Percentiles rank a stretch among this genome's conserved stretches.
Conservation (phyloP, 92 coral and sea anemone species). For the Palythoa grandiflora region DNA sequence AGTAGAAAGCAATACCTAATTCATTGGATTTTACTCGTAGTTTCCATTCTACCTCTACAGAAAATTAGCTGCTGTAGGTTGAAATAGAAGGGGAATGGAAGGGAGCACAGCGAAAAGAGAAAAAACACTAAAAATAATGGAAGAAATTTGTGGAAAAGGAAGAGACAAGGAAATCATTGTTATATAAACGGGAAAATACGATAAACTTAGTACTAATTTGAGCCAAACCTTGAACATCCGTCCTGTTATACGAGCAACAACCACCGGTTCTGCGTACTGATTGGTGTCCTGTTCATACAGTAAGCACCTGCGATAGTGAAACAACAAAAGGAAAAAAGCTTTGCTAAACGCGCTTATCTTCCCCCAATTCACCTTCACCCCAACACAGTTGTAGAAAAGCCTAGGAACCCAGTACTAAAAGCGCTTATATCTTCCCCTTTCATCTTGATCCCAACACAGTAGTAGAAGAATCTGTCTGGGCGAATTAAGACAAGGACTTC, state of each 20-base stretch:
- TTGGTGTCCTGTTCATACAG: slow-evolving; percentile 82
- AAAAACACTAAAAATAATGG: background rate
- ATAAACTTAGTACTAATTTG: background rate
- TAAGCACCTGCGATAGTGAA: slow-evolving; percentile 46
- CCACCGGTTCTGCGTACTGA: slow-evolving; percentile 71
- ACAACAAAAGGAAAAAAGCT: background rate
- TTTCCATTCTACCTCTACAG: background rate
- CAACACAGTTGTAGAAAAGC: too few relatives aligned
- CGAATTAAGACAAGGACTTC: too few relatives aligned
- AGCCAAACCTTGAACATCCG: slow-evolving; percentile 68
- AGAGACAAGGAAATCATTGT: background rate
- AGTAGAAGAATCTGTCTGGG: too few relatives aligned
- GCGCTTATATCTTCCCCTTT: too few relatives aligned
- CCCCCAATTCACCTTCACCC: background rate
- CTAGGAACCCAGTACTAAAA: too few relatives aligned
- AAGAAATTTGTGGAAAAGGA: background rate
- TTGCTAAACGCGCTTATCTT: background rate
- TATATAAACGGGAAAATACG: background rate
- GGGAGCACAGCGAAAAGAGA: too few relatives aligned
- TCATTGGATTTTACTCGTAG: background rate
- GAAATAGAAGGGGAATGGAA: too few relatives aligned
- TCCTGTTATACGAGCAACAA: slow-evolving; percentile 58
- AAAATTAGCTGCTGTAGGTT: too few relatives aligned
- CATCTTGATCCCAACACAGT: too few relatives aligned
- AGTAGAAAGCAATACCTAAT: too few relatives aligned